Base-by-base conservation (phyloP, 1,140 invertebrate species). In the Mactra quadrangularis region DNA sequence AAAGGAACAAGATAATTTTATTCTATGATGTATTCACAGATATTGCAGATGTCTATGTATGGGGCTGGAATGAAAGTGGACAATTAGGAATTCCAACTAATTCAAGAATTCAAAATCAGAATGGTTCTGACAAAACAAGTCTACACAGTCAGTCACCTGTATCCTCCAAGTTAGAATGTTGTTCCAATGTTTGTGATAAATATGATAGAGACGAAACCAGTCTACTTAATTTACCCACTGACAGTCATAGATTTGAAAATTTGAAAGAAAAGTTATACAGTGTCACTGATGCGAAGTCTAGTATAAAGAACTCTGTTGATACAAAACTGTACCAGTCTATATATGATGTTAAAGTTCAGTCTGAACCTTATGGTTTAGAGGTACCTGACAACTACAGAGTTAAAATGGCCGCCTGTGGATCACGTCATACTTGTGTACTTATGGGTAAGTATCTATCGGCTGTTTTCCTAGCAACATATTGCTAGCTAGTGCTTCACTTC, bases 31-130 rank as follows among this genome's bases (percentile, higher is more conserved):
- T n/a, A 60, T 55, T 83, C 84, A 53, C 81, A 91, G 93, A 89
- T 27, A 76, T 68, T 76, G 94, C 94, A 35, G 95, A 95, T 84
- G 89, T 98, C 13, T 97, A 96, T 90, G 94, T 95, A 47, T 98
- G 97, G 94, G 97, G 97, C 6, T 97, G 96, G 96, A 98, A 98
- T 93, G 95, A 95, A 87, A 96, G 95, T 90, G 96, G 96, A 1
- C 97, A 98, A 92, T 89, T 96, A 25, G 97, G 96, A 22, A 91
- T 95, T 27, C 93, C 94, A 33, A 70, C 4, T 62, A 35, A 25
- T 47, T 66, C 60, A 25, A 66, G 38, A 22, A n/a, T 38, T 45
- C 3, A 0, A n/a, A 3, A 25, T 2, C n/a, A n/a, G 15, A 17
- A 57, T 11, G 9, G 4, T 6, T 25, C 19, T 4, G 4, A 45